Base-by-base conservation (phyloP, 2,888 invertebrate genomes). In the Cheilosia scutellata region DNA sequence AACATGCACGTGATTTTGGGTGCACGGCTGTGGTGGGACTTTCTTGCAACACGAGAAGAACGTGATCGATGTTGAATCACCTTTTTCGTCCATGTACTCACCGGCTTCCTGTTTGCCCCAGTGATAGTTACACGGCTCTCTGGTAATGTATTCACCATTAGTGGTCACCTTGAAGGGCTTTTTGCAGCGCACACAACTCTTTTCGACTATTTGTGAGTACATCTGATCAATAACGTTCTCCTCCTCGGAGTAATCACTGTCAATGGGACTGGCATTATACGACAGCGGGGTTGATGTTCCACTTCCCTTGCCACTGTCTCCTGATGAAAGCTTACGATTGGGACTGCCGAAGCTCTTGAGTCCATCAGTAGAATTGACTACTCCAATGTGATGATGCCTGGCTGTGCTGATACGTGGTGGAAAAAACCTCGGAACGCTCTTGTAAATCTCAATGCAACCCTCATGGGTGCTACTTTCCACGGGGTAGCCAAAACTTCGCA, bases 61-160 rank as follows among this genome's bases (percentile, higher is more conserved):
- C 1, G 86, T 82, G 9, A 86, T 63, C 27, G 86, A 72, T 11
- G 76, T 80, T 0, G 94, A 92, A 7, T 88, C 87, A 25, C 88
- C 88, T 27, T 90, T 88, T 5, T 88, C 80, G 71, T 88, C 88
- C 75, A 82, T 89, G 74, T 92, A 93, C 29, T 82, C 86, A 29
- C 92, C 92, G 57, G 93, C 93, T 90, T 93, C 94, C n/a, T 96
- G 92, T 89, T 96, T 96, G 27, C 98, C 98, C 96, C 96, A 97
- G 91, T 99, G 99, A 91, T 97, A 97, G 20, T 94, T 90, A 92
- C 99, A 99, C 76, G 94, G 93, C 87, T 97, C 97, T 57, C 94
- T 93, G 3, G 94, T 94, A 29, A 95, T 91, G 91, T 97, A 97
- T 90, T 95, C 94, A 37, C 96, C 96, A 83, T 95, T 94, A 33